Conservation (phyloP, 2,888 invertebrate species). For the Xanthorhoe designata region DNA sequence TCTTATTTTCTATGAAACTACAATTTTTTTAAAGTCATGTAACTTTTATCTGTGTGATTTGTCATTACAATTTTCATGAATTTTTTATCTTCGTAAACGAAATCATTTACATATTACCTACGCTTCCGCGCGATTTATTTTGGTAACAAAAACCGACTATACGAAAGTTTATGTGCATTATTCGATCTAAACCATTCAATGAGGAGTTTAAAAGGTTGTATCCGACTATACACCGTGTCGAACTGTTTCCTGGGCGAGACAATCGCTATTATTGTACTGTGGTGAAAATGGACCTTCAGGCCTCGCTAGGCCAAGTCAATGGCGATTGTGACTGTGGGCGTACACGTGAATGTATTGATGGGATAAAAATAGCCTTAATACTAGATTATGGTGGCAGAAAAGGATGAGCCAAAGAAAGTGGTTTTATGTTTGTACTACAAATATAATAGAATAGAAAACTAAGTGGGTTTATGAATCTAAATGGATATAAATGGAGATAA, state of each 20-base stretch:
- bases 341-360: conserved; percentile 30
- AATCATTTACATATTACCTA: no score
- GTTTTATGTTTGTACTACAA: neutral
- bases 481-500: no score
- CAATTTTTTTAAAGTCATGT: no score
- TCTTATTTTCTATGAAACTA: no score
- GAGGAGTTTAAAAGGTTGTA: conserved; percentile 59
- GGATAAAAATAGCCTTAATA: conserved; percentile 27
- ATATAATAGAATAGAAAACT: no score
- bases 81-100: no score
- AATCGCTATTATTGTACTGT: conserved; percentile 72
- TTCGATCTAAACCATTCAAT: conserved; percentile 33
- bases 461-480: no score
- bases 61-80: no score
- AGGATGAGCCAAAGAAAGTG: neutral
- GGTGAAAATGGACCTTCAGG: conserved; percentile 82
- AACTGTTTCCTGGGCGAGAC: conserved; percentile 79
- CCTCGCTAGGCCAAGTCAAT: conserved; percentile 76
- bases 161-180: conserved; percentile 14
- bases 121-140: no score
- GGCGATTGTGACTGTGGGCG: conserved; percentile 72
- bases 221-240: conserved; percentile 65
- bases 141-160: conserved; percentile 6
- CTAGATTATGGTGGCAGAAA: conserved; percentile 16
- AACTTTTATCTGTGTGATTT: no score